Evolutionary conservation across 2,113 vertebrate species (phyloP), one percentile per base, ranked within the genome.

Genomic region (Eubucco bourcierii): DNA sequence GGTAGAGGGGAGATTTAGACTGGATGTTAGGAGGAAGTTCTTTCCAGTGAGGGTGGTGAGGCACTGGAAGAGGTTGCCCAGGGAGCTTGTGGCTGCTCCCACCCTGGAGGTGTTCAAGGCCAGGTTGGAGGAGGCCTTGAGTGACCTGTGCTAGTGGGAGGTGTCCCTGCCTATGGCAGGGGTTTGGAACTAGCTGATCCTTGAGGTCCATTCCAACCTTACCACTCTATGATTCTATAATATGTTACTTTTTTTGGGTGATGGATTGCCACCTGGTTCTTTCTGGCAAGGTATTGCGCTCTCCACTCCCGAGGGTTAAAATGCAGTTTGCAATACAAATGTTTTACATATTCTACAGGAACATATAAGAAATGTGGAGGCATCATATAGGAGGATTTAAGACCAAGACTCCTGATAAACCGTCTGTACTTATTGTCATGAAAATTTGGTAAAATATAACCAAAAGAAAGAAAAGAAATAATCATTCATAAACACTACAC

Each of bases 251-350:
- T 80, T 80, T 81, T 88, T 73, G 53, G 18, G 34, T 50, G 59
- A 33, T 65, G 59, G n/a, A 76, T 87, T 76, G 19, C 18, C 44
- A 65, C 71, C 80, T 76, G 71, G 25, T 7, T 23, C n/a, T 80
- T 93, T 64, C 58, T 92, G 53, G 47, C 33, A 39, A 5, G 59
- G 9, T 39, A 59, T 33, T 91, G 15, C 37, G 78, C 92, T 86
- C 77, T 79, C 53, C 58, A 61, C 59, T 94, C 44, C 37, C 81
- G 65, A 72, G 25, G 81, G 31, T 88, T 94, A 78, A 93, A 78
- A 74, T 29, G 3, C 41, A 77, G 73, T 87, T 91, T 85, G 19
- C 9, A 41, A 84, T 88, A 85, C 52, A 71, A 71, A 52, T 28
- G 53, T 11, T 8, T 75, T 78, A 23, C 12, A 24, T 65, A 15